Conservation (phyloP, 2,113 vertebrate genomes). For the Heterochromis multidens region DNA sequence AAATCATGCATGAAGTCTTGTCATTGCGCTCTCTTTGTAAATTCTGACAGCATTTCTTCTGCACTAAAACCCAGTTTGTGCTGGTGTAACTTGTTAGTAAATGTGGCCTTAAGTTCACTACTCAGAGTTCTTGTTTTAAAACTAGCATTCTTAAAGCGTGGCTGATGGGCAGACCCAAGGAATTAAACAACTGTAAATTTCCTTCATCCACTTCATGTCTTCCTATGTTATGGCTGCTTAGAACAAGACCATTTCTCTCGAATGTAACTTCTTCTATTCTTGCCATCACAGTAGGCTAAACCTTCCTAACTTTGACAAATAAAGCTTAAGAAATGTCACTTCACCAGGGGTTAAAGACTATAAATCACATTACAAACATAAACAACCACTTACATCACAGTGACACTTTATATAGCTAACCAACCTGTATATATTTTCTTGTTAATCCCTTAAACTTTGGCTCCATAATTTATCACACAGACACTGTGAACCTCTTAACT, state of each 20-base stretch:
- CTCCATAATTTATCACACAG: neutral
- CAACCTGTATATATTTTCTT: neutral
- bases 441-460: neutral
- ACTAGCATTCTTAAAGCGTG: neutral
- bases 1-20: neutral
- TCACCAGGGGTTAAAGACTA: neutral
- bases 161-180: neutral
- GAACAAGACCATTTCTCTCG: neutral
- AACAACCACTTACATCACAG: neutral
- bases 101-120: neutral
- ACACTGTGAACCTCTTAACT: neutral
- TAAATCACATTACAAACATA: neutral
- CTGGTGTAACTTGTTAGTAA: neutral
- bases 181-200: neutral
- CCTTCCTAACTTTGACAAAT: neutral
- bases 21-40: neutral
- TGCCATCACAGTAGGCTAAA: fast-evolving
- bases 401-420: too few relatives aligned
- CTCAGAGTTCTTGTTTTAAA: neutral
- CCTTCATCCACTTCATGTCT: neutral
- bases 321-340: neutral
- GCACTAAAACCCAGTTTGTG: neutral
- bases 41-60: neutral
- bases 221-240: neutral
- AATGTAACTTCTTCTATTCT: too few relatives aligned